These are phyloP conservation scores for Halcyon leucocephala DNA, from an alignment of 2,797 vertebrate genomes.

Conservation along the genomic window DNA sequence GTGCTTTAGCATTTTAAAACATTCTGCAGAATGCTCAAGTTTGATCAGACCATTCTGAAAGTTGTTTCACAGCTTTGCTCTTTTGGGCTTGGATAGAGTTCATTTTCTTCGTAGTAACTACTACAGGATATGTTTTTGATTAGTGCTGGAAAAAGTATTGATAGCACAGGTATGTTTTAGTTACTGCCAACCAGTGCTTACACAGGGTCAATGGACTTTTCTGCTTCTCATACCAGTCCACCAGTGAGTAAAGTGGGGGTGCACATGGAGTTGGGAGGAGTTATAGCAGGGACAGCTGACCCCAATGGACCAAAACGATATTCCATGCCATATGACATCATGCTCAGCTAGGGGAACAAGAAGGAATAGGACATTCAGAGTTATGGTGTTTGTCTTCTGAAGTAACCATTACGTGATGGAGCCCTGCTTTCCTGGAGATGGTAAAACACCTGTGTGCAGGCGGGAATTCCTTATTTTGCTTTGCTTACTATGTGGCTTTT, in stretches of 20 bases:
- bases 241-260: background rate
- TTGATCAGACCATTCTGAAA: background rate
- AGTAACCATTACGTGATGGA: background rate
- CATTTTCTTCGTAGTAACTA: background rate
- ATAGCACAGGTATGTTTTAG: background rate
- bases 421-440: background rate
- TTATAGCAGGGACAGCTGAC: background rate
- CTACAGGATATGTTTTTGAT: background rate
- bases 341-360: background rate
- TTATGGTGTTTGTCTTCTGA: background rate
- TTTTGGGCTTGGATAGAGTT: background rate
- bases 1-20: background rate
- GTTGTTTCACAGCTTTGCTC: background rate
- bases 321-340: background rate
- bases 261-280: background rate
- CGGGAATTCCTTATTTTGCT: background rate
- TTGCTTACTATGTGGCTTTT: background rate
- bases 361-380: background rate
- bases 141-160: background rate
- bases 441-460: background rate
- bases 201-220: background rate
- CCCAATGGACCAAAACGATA: background rate
- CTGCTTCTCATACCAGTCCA: no score
- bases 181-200: background rate
- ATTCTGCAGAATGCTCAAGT: background rate